Evolutionary conservation across 2,888 invertebrate species (phyloP), one percentile per base, ranked within the genome.

Genomic region (Drosophila paranaensis): DNA sequence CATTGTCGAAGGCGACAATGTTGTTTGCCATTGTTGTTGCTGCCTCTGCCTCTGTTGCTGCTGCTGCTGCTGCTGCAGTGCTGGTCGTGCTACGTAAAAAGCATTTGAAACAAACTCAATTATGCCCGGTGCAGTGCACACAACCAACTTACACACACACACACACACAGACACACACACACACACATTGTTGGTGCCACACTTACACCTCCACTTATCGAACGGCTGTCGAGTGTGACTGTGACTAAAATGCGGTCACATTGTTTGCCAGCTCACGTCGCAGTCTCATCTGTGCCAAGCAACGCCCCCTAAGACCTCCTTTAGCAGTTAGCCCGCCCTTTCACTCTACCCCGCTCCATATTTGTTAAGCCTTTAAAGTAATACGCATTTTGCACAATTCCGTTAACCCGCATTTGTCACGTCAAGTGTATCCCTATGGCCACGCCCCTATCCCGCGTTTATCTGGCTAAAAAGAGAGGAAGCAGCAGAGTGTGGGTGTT

Each of bases 211-310:
- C 45, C 58, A 60, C 62, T 58, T 66, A 46, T 37, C 54, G 58
- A 66, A 40, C 70, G 56, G 63, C 55, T 69, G 70, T 70, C 53
- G 74, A 74, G 70, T 87, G 84, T 74, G 85, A 88, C 87, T 88
- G 90, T 88, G 88, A 84, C 88, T 90, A 87, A 90, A 88, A 90
- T 90, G 90, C 90, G 88, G 90, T 90, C 88, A 90, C 82, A 90
- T 87, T 90, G 85, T 82, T 87, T 87, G 88, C 82, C 77, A 76
- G 70, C 62, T 54, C 79, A 79, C 79, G 66, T 79, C 65, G 56
- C 30, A 42, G 62, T 54, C 75, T 60, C 75, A 65, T 79, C 65
- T 58, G 42, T 1, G 56, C 25, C 43, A 27, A 40, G 27, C 25
- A 14, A n/a, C 20, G 35, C 20, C 11, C 43, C 16, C 35, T 33